phyloP scores from a whole-genome alignment of 2,797 vertebrate species.

The Lacerta agilis region DNA sequence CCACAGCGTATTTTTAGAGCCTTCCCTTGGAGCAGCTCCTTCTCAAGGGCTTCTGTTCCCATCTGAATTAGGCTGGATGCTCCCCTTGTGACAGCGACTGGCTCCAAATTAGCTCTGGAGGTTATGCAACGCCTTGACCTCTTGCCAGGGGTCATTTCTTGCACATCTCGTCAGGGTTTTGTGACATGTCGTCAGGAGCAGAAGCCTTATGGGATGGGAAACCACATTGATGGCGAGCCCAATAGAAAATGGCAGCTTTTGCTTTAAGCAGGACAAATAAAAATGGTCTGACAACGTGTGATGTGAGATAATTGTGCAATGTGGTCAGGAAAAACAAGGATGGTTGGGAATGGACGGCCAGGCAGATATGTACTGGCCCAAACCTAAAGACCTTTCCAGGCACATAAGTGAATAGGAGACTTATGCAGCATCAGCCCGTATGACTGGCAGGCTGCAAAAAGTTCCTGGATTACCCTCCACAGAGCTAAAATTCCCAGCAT shows the following conservation, averaged over 20 bases:
- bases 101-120: constrained; percentile 28
- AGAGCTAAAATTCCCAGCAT: too few species aligned
- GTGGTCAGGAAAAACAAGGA: background rate
- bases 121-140: background rate
- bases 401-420: background rate
- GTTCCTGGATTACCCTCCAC: too few species aligned
- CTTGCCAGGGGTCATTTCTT: constrained; percentile 29
- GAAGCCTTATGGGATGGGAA: background rate
- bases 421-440: background rate
- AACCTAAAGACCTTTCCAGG: background rate
- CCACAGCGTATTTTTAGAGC: constrained; percentile 41
- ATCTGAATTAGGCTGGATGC: constrained; percentile 47
- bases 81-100: background rate
- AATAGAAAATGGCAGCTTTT: background rate
- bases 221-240: background rate
- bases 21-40: constrained; percentile 47
- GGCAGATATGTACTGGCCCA: background rate
- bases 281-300: background rate
- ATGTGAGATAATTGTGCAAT: background rate
- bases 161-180: constrained; percentile 11
- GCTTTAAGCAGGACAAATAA: constrained; percentile 6
- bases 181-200: background rate
- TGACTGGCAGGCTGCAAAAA: background rate
- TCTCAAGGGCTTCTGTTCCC: constrained; percentile 50
- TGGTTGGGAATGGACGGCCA: background rate